Evolutionary conservation across 2,113 vertebrate species (phyloP).

Genomic region (Malurus melanocephalus): DNA sequence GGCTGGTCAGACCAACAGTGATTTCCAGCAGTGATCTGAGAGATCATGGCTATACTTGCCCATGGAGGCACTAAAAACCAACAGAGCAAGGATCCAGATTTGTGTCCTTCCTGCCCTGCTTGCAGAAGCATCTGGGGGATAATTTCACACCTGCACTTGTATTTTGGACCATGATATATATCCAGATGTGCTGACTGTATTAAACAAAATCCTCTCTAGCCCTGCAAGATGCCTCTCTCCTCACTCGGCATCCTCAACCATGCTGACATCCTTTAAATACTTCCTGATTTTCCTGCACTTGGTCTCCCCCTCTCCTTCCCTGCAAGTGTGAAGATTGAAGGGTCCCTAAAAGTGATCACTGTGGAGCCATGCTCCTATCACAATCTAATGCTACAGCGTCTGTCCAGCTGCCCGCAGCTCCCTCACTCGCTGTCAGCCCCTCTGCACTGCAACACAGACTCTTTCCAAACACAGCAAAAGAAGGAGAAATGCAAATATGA

Average conservation of each 20-base stretch:
- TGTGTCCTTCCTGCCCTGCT: background rate
- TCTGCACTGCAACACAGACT: background rate
- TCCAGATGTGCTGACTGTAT: background rate
- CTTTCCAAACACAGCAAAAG: background rate
- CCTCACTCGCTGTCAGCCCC: fast-evolving
- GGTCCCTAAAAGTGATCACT: fast-evolving
- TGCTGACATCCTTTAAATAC: background rate
- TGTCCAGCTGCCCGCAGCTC: background rate
- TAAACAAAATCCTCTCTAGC: background rate
- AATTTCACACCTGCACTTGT: background rate
- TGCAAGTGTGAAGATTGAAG: background rate
- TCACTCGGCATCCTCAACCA: background rate
- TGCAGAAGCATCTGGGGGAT: background rate
- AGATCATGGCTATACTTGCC: background rate
- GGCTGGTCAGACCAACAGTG: background rate
- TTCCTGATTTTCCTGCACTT: background rate
- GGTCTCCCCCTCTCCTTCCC: background rate
- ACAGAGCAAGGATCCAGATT: background rate
- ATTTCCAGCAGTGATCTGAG: background rate
- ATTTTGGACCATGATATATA: background rate
- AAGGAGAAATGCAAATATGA: background rate
- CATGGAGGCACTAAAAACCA: background rate
- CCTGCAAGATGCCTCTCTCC: background rate
- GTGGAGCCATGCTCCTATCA: background rate
- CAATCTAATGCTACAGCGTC: background rate